Evolutionary conservation across 2,888 invertebrate species (phyloP), one percentile per base, ranked within the genome.

Genomic region (Hypercompe scribonia): DNA sequence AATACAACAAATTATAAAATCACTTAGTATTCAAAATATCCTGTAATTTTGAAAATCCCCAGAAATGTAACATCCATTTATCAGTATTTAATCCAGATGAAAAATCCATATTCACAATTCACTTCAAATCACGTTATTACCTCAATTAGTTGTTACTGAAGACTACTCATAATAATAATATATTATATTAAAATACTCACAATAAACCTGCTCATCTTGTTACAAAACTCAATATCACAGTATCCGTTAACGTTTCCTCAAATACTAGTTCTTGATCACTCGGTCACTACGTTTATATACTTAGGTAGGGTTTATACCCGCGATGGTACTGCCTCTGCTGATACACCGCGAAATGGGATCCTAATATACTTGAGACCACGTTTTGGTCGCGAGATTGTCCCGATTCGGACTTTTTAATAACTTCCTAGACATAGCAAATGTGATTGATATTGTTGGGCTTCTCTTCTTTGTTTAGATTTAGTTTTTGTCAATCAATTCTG

Each of bases 141-240:
- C n/a, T 54, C 28, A 13, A 58, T 1, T 58, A 0, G 61, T 18
- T 4, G 31, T 61, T 18, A 61, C 7, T 2, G 31, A 61, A 61
- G 31, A 0, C 11, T 15, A n/a, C 33, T 31, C 46, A 46, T 36
- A 42, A 42, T 33, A 64, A 33, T 63, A 63, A 46, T n/a, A 34
- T 70, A 8, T 15, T n/a, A 34, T 70, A 8, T 15, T 33, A 70
- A 42, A 69, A 34, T 33, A 86, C 89, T 89, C 77, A 89, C 89
- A 86, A 86, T 67, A 74, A 85, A 79, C 72, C 84, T 87, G 18
- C 79, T 76, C 89, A 89, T 89, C 75, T 79, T 77, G 66, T 42
- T 39, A 66, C n/a, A 58, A 66, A 58, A 71, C 31, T 36, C n/a
- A 61, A 66, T 69, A 64, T 68, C 74, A 77, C 77, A 73, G 74